Conservation (phyloP, 2,888 invertebrate species). For the Gnatocerus cornutus region DNA sequence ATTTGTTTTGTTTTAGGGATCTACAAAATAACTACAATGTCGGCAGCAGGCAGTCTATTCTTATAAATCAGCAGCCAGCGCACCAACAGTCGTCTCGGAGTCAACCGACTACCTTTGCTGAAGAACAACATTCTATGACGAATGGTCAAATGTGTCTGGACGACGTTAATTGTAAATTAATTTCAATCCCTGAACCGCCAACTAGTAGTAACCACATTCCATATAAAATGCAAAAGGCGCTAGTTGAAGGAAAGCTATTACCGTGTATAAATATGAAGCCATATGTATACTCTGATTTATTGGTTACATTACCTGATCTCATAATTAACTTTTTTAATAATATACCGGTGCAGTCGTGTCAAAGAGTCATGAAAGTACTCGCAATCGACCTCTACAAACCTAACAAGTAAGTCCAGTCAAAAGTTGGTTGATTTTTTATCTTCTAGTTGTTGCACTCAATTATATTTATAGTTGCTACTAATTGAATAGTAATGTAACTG, state of each 20-base stretch:
- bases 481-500: too few relatives aligned
- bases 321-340: conserved; percentile 87
- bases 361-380: conserved; percentile 86
- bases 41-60: conserved; percentile 35
- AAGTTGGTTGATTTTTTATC: too few relatives aligned
- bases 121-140: conserved; percentile 57
- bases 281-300: conserved; percentile 84
- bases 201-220: conserved; percentile 80
- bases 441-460: too few relatives aligned
- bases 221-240: conserved; percentile 86
- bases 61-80: conserved; percentile 69
- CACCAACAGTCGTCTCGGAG: conserved; percentile 66
- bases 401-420: conserved; percentile 84
- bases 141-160: conserved; percentile 63
- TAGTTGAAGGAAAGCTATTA: conserved; percentile 86
- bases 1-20: conserved; percentile 54
- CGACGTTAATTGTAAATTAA: conserved; percentile 77
- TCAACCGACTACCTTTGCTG: conserved; percentile 61
- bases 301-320: conserved; percentile 88
- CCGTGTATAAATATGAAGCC: conserved; percentile 92
- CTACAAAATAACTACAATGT: conserved; percentile 56
- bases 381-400: conserved; percentile 87
- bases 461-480: too few relatives aligned
- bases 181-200: conserved; percentile 81
- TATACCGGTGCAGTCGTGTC: conserved; percentile 82